Evolutionary conservation across 2,888 invertebrate genomes (phyloP).

Genomic region (Stomorhina lunata): DNA sequence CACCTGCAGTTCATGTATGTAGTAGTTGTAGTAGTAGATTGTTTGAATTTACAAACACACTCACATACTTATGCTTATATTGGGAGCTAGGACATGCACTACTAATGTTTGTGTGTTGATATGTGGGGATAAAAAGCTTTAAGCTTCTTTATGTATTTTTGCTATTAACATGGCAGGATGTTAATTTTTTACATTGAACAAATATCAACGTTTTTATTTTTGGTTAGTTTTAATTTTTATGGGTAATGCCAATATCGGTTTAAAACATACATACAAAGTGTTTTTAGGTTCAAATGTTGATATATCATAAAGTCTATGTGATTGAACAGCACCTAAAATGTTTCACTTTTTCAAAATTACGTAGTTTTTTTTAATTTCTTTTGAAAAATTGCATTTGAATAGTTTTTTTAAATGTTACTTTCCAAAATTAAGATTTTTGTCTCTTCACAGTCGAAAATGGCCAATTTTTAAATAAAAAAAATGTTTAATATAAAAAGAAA

Average conservation of each 20-base stretch:
- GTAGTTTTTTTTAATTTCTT: too few relatives aligned
- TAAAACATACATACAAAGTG: neutral
- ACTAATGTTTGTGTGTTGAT: neutral
- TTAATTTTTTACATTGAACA: neutral
- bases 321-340: too few relatives aligned
- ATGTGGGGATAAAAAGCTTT: slow-evolving; percentile 10
- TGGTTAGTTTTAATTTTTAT: neutral
- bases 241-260: neutral
- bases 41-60: neutral
- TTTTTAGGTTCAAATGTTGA: neutral
- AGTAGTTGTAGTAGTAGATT: too few relatives aligned
- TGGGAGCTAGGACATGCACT: neutral
- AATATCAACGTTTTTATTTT: neutral
- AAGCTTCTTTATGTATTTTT: slow-evolving; percentile 25
- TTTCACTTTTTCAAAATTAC: too few relatives aligned
- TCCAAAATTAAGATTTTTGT: too few relatives aligned
- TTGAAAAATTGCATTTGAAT: too few relatives aligned
- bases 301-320: too few relatives aligned
- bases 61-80: neutral
- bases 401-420: too few relatives aligned
- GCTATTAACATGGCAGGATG: neutral
- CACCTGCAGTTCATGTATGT: slow-evolving; percentile 32
- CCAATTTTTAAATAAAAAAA: too few relatives aligned
- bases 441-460: too few relatives aligned
- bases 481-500: too few relatives aligned